These are phyloP conservation scores for Hypercompe scribonia DNA, from an alignment of 2,888 invertebrate genomes.

Conservation along the genomic window DNA sequence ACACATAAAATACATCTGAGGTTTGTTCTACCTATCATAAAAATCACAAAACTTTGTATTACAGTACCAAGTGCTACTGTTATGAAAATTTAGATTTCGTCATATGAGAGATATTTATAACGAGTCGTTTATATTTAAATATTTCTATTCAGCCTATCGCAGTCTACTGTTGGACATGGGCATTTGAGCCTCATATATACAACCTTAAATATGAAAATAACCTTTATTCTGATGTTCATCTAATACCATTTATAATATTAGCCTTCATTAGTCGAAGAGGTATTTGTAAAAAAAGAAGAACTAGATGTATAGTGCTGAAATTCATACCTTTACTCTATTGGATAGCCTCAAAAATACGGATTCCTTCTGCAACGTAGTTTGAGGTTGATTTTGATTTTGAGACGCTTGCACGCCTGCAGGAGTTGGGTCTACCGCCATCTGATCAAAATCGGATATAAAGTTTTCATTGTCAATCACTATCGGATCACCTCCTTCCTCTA, in stretches of 20 bases:
- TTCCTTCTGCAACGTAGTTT: slow-evolving; percentile 90
- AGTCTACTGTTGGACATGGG: too few relatives aligned
- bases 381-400: slow-evolving; percentile 71
- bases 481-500: slow-evolving; percentile 72
- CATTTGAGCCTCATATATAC: too few relatives aligned
- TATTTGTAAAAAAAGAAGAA: neutral
- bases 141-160: too few relatives aligned
- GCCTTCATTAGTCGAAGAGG: too few relatives aligned
- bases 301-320: slow-evolving; percentile 15
- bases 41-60: neutral
- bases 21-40: too few relatives aligned
- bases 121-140: too few relatives aligned
- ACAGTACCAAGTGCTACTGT: neutral
- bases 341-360: slow-evolving; percentile 98
- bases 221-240: too few relatives aligned
- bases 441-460: slow-evolving; percentile 85
- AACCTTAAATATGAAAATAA: too few relatives aligned
- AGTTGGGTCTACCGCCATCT: slow-evolving; percentile 79
- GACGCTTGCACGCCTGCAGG: slow-evolving; percentile 68
- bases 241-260: neutral
- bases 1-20: too few relatives aligned
- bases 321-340: slow-evolving; percentile 95
- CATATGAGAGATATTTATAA: too few relatives aligned
- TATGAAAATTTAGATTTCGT: too few relatives aligned
- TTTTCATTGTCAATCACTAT: slow-evolving; percentile 80